Conservation (phyloP, 2,888 invertebrate species). For the Himalopsyche japonica region DNA sequence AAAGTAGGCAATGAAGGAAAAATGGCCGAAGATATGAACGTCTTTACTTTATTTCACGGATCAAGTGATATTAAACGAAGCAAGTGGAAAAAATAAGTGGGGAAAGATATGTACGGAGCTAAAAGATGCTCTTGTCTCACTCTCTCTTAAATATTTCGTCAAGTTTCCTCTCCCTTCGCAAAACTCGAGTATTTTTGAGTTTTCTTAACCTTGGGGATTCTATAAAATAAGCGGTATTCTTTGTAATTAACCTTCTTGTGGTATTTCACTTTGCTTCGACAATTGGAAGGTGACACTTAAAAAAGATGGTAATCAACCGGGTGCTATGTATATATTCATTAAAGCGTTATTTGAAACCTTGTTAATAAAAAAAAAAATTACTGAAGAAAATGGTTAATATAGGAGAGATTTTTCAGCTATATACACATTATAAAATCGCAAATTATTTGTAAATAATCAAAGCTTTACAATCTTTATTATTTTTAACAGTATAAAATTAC, state of each 20-base stretch:
- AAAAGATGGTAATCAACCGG: neutral
- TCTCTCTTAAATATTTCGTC: neutral
- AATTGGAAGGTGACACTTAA: neutral
- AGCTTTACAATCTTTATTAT: neutral
- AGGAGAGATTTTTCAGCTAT: neutral
- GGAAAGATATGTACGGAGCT: neutral
- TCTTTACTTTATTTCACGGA: constrained; percentile 15
- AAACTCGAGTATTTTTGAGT: neutral
- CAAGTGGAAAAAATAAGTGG: constrained; percentile 4
- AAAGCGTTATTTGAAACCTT: neutral
- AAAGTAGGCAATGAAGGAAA: neutral
- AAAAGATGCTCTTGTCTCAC: neutral
- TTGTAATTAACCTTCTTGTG: constrained; percentile 12
- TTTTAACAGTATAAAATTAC: neutral
- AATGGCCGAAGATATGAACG: constrained; percentile 1
- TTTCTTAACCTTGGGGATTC: constrained; percentile 2
- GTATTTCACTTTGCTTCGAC: neutral
- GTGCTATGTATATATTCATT: neutral
- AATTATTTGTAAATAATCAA: neutral
- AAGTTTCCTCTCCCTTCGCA: neutral
- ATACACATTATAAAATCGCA: neutral
- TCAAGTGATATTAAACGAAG: constrained; percentile 14
- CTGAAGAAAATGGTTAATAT: neutral
- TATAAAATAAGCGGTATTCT: constrained; percentile 3
- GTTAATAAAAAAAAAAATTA: neutral